phyloP scores from a whole-genome alignment of 2,888 invertebrate genomes.

The Pelosia muscerda region DNA sequence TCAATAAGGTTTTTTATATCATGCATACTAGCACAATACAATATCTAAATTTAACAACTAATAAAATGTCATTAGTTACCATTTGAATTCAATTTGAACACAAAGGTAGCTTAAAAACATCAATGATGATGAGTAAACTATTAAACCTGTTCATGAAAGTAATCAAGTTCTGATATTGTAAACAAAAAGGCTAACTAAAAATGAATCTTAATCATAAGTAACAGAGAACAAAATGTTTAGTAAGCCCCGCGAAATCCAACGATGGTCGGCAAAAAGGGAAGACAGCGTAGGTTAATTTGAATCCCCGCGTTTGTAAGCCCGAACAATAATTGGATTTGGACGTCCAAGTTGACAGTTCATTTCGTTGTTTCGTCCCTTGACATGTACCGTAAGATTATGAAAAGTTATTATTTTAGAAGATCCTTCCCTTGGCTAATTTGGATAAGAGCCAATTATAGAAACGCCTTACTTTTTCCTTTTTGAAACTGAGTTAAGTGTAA shows the following conservation, averaged over 20 bases:
- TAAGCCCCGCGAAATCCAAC: conserved; percentile 62
- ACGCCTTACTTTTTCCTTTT: conserved; percentile 65
- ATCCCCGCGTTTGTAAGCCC: conserved; percentile 77
- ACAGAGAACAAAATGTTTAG: conserved; percentile 64
- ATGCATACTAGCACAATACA: background rate
- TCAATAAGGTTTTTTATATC: background rate
- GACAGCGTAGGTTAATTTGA: conserved; percentile 79
- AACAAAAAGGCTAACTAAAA: conserved; percentile 62
- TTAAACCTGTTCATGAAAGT: conserved; percentile 51
- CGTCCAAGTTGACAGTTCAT: conserved; percentile 84
- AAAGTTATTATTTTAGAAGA: conserved; percentile 78
- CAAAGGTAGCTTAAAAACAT: conserved; percentile 42
- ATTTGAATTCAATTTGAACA: conserved; percentile 34
- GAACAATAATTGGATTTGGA: conserved; percentile 84
- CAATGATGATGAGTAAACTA: conserved; percentile 48
- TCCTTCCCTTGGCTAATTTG: conserved; percentile 71
- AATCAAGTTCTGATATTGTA: conserved; percentile 51
- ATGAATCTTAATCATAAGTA: conserved; percentile 71
- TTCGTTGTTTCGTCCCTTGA: conserved; percentile 79
- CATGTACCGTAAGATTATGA: conserved; percentile 82
- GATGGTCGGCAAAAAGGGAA: conserved; percentile 70
- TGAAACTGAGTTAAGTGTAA: conserved; percentile 70
- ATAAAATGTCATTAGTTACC: conserved; percentile 22
- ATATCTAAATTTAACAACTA: background rate
- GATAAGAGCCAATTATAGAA: conserved; percentile 78